phyloP scores from a whole-genome alignment of 2,113 vertebrate genomes.

The Acrocephalus kingi region DNA sequence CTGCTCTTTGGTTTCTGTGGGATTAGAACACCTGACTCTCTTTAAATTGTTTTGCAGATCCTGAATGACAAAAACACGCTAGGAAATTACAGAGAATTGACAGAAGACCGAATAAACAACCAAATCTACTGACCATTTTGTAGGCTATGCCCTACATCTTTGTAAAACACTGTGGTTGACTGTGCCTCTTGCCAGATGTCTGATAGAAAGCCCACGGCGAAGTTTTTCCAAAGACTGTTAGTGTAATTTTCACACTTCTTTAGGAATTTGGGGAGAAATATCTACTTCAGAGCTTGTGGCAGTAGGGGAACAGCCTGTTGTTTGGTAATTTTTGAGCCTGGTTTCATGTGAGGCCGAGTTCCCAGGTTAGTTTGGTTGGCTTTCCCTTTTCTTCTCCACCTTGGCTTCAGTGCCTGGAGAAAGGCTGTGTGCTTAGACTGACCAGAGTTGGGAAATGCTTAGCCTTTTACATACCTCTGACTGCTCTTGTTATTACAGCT shows the following conservation, averaged over 20 bases:
- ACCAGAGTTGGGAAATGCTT: not conserved
- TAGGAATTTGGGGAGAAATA: not conserved
- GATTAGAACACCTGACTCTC: not conserved
- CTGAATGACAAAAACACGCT: not conserved
- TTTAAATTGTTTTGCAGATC: not conserved
- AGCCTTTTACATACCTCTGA: not conserved
- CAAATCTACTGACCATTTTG: not conserved
- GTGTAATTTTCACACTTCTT: not conserved
- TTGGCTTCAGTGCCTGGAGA: not conserved
- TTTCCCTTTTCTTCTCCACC: not conserved
- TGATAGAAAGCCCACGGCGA: not conserved
- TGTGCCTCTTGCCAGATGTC: not conserved
- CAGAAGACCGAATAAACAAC: not conserved
- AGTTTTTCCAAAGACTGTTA: not conserved
- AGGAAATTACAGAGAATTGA: not conserved
- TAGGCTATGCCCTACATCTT: not conserved
- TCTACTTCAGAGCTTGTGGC: not conserved
- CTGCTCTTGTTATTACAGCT: not conserved
- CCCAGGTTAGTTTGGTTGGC: not conserved
- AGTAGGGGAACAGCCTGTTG: not conserved
- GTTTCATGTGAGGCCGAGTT: not conserved
- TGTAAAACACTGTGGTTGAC: not conserved
- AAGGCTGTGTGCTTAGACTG: not conserved
- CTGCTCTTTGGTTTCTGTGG: not conserved
- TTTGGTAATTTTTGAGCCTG: not conserved